Conservation (phyloP, 2,797 vertebrate species). For the Xenentodon cancila region DNA sequence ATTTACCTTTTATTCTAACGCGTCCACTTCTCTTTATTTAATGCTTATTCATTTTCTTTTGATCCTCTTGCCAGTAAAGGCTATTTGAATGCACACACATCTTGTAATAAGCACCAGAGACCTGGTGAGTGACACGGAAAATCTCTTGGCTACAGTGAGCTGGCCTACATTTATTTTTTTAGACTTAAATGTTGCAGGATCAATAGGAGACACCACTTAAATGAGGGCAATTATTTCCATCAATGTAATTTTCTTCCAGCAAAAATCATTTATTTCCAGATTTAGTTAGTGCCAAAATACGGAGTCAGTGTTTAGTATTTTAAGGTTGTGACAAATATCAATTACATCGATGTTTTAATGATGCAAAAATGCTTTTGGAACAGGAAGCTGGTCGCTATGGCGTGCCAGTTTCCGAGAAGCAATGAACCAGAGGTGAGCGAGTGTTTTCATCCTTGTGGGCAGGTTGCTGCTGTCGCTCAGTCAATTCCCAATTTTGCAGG, state of each 20-base stretch:
- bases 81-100: constrained; percentile 2
- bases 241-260: constrained; percentile 26
- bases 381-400: constrained; percentile 24
- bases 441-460: constrained; percentile 48
- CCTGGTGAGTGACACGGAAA: background rate
- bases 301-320: constrained; percentile 32
- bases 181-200: constrained; percentile 5
- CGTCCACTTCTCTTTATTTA: constrained; percentile 27
- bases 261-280: constrained; percentile 19
- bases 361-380: constrained; percentile 40
- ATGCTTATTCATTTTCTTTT: constrained; percentile 20
- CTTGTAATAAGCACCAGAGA: constrained; percentile 2
- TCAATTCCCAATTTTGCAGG: constrained; percentile 56
- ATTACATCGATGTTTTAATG: constrained; percentile 59
- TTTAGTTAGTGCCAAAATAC: constrained; percentile 31
- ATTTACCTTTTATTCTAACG: constrained; percentile 18
- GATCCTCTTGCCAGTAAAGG: constrained; percentile 1
- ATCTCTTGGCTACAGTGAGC: constrained; percentile 8
- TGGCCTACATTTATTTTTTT: background rate
- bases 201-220: constrained; percentile 41
- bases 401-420: constrained; percentile 31
- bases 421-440: constrained; percentile 46
- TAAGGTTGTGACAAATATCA: constrained; percentile 39
- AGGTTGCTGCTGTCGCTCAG: constrained; percentile 50
- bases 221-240: constrained; percentile 45